phyloP scores from a whole-genome alignment of 2,888 invertebrate genomes.

The Patella pellucida region DNA sequence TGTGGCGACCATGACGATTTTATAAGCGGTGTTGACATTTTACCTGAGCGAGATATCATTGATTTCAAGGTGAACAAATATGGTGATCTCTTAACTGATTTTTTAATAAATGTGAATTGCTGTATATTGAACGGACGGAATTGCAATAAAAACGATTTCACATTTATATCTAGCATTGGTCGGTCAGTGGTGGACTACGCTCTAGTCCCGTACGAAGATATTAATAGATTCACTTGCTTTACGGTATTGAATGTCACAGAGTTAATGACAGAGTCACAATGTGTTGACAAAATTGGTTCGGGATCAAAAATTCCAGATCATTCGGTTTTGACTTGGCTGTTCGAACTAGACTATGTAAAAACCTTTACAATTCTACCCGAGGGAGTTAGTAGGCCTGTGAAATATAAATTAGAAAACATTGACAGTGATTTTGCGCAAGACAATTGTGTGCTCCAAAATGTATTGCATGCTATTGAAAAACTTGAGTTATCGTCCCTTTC shows the following conservation, averaged over 20 bases:
- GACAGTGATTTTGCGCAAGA: neutral
- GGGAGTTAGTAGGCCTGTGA: neutral
- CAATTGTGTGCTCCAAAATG: neutral
- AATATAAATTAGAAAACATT: neutral
- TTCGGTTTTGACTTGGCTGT: neutral
- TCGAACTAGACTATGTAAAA: neutral
- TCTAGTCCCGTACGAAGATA: neutral
- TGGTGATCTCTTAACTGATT: neutral
- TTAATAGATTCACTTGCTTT: neutral
- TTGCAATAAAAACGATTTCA: neutral
- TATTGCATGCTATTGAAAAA: neutral
- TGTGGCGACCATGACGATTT: constrained; percentile 2
- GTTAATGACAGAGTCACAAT: neutral
- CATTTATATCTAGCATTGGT: neutral
- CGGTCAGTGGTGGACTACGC: constrained; percentile 4
- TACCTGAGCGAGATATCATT: neutral
- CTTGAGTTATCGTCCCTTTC: neutral
- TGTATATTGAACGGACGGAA: neutral
- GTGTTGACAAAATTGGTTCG: neutral
- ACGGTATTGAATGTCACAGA: neutral
- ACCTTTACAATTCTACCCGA: neutral
- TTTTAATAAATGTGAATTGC: neutral
- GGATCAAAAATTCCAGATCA: neutral
- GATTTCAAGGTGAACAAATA: neutral
- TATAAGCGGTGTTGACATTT: neutral